phyloP scores from a whole-genome alignment of 2,113 vertebrate species.

The Cettia cetti region DNA sequence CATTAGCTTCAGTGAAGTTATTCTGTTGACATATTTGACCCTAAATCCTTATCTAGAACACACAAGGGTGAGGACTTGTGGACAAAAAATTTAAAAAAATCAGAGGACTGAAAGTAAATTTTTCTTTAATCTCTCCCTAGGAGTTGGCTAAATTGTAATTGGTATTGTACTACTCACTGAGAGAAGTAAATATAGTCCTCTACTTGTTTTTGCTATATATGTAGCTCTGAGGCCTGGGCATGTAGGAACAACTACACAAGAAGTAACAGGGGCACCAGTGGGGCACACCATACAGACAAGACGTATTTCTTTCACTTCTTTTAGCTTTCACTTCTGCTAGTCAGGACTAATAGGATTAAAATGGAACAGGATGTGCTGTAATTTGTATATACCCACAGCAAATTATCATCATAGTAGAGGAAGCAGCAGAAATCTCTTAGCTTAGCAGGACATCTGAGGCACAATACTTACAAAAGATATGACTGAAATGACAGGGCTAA shows the following conservation, averaged over 20 bases:
- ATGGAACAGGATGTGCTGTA: neutral
- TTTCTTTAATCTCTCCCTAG: neutral
- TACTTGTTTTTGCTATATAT: neutral
- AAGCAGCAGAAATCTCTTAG: neutral
- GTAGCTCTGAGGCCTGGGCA: neutral
- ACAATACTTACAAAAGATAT: neutral
- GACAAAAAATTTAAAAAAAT: neutral
- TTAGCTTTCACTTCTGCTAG: neutral
- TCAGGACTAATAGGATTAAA: neutral
- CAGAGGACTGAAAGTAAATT: neutral
- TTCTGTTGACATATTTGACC: conserved; percentile 10
- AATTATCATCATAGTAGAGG: neutral
- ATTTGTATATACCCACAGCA: neutral
- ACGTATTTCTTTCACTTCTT: neutral
- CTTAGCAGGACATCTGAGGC: neutral
- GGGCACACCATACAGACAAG: neutral
- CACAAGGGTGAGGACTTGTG: neutral
- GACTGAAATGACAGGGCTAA: neutral
- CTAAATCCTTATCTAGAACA: neutral
- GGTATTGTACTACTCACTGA: neutral
- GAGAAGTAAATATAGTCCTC: neutral
- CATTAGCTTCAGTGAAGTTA: conserved; percentile 31
- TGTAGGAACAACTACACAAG: neutral
- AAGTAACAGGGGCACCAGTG: neutral
- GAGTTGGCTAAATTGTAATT: neutral